phyloP scores from a whole-genome alignment of 1,140 invertebrate species.

The Druon quercuslanigerum region DNA sequence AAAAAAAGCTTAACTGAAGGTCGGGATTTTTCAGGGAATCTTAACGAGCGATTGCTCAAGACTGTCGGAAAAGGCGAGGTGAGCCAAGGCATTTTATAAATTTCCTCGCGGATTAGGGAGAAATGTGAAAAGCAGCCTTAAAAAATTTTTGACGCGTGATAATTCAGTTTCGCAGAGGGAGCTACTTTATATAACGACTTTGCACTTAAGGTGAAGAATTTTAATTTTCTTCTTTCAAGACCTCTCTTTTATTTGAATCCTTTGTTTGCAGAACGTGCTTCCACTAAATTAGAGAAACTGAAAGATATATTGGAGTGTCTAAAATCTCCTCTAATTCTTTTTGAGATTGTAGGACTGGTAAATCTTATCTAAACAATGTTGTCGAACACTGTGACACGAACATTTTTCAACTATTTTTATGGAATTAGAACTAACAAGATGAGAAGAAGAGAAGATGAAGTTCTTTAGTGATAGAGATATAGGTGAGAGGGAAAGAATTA shows the following conservation, averaged over 20 bases:
- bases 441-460: too few species aligned
- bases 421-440: too few species aligned
- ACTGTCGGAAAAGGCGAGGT: neutral
- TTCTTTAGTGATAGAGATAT: too few species aligned
- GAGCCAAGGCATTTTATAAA: constrained; percentile 5
- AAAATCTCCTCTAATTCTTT: neutral
- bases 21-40: constrained; percentile 15
- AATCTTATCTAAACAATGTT: too few species aligned
- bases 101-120: constrained; percentile 4
- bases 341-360: too few species aligned
- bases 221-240: neutral
- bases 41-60: constrained; percentile 30
- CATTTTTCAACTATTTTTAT: too few species aligned
- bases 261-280: constrained; percentile 29
- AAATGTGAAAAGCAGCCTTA: constrained; percentile 8
- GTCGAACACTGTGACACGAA: too few species aligned
- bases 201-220: neutral
- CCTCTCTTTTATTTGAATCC: constrained; percentile 8
- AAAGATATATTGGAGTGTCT: neutral
- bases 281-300: neutral
- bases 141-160: constrained; percentile 11
- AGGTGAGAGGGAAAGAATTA: too few species aligned
- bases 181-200: neutral
- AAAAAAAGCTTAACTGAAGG: constrained; percentile 1
- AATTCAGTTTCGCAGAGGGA: neutral